These are phyloP conservation scores for Psittacara wagleri DNA, from an alignment of 2,113 vertebrate genomes.

Conservation along the genomic window DNA sequence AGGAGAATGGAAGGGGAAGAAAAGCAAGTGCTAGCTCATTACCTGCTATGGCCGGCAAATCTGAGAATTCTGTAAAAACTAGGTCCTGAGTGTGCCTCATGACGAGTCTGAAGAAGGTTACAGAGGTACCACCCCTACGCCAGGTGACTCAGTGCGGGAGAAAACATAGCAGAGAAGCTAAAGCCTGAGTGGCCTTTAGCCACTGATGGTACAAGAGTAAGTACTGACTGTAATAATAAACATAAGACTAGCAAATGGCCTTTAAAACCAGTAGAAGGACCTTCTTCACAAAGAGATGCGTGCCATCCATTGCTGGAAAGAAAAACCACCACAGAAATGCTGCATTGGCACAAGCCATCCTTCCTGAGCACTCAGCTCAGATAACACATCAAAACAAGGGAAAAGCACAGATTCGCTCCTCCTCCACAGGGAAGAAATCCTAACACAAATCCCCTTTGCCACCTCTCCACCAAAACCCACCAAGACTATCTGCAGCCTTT, in stretches of 20 bases:
- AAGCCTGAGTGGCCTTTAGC: not conserved
- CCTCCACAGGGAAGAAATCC: not conserved
- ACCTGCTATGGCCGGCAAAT: not conserved
- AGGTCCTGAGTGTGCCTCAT: not conserved
- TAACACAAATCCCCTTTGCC: not conserved
- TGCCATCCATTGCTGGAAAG: not conserved
- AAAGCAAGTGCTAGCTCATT: not conserved
- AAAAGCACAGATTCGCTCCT: rapidly evolving
- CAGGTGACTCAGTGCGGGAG: not conserved
- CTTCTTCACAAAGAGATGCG: not conserved
- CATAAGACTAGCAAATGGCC: not conserved
- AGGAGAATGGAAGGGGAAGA: not conserved
- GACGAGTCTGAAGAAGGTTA: not conserved
- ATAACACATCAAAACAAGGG: not conserved
- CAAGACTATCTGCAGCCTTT: not conserved
- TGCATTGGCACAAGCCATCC: not conserved
- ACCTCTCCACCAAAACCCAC: not conserved
- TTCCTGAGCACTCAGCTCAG: not conserved
- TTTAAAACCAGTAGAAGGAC: not conserved
- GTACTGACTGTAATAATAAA: not conserved
- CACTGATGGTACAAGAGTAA: not conserved
- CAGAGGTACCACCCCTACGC: not conserved
- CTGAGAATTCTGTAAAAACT: not conserved
- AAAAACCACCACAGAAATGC: not conserved
- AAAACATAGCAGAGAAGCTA: not conserved